Percentiles rank a stretch among this genome's conserved stretches.
Evolutionary conservation across 2,888 invertebrate genomes (phyloP).

Genomic region (Machimus rusticus): DNA sequence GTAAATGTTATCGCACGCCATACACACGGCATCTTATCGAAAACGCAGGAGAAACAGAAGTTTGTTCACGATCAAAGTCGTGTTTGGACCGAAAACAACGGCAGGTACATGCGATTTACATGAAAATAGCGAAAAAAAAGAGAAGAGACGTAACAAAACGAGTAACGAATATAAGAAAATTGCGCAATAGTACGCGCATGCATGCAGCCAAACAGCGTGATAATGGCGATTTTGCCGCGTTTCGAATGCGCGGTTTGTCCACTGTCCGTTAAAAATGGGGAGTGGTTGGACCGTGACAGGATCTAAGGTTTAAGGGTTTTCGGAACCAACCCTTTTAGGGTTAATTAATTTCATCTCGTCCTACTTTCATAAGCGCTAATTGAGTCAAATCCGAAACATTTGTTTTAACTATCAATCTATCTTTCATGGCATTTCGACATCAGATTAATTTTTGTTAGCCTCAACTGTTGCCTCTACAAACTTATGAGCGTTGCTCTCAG

Average conservation of each 20-base stretch:
- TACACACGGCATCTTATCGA: neutral
- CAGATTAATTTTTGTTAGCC: neutral
- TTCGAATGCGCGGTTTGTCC: neutral
- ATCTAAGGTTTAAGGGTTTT: neutral
- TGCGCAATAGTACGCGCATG: conserved; percentile 33
- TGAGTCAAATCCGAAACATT: neutral
- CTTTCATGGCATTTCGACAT: neutral
- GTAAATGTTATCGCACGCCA: neutral
- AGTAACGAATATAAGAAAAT: conserved; percentile 17
- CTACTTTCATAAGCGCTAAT: neutral
- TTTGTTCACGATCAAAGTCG: conserved; percentile 33
- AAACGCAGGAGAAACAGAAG: neutral
- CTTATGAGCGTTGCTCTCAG: conserved; percentile 27
- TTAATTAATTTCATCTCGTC: neutral
- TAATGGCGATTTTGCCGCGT: neutral
- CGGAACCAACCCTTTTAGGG: neutral
- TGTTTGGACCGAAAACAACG: neutral
- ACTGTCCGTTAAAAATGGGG: neutral
- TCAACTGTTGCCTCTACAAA: neutral
- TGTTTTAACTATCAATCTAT: neutral
- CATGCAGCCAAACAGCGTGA: conserved; percentile 1
- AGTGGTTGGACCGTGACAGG: conserved; percentile 9
- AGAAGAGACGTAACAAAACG: conserved; percentile 24
- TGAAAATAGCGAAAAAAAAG: neutral
- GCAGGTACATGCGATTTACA: conserved; percentile 7